These are phyloP conservation scores for Varanus salvator DNA, from an alignment of 2,113 vertebrate species.

Conservation along the genomic window DNA sequence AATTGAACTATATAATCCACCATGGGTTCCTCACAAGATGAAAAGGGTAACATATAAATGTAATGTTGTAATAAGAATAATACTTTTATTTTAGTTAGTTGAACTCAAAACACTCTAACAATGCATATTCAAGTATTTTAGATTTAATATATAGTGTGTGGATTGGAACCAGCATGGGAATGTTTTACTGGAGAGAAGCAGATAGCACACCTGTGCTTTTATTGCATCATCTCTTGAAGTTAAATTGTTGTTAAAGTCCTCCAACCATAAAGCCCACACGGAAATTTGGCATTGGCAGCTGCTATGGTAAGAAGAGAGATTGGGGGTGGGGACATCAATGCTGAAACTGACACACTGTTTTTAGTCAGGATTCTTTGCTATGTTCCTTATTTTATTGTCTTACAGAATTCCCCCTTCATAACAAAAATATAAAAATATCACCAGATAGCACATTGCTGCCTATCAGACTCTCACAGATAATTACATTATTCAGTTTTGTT, in stretches of 20 bases:
- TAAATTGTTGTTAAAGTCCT: background rate
- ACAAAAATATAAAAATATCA: background rate
- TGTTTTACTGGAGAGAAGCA: background rate
- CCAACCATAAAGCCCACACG: background rate
- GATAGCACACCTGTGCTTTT: background rate
- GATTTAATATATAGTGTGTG: too few relatives aligned
- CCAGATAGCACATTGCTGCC: background rate
- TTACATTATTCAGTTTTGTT: background rate
- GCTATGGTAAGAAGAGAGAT: background rate
- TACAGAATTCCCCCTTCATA: background rate
- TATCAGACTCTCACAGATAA: background rate
- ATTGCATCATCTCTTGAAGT: background rate
- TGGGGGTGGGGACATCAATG: background rate
- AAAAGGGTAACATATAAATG: too few relatives aligned
- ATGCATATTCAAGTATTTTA: background rate
- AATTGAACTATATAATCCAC: too few relatives aligned
- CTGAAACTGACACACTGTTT: background rate
- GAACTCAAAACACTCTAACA: background rate
- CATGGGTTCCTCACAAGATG: too few relatives aligned
- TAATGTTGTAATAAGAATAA: too few relatives aligned
- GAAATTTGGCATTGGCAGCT: background rate
- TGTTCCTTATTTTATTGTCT: background rate
- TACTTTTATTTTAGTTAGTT: too few relatives aligned
- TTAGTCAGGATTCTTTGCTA: background rate
- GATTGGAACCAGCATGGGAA: background rate